phyloP scores from a whole-genome alignment of 1,140 invertebrate species.

The Hermetia illucens region DNA sequence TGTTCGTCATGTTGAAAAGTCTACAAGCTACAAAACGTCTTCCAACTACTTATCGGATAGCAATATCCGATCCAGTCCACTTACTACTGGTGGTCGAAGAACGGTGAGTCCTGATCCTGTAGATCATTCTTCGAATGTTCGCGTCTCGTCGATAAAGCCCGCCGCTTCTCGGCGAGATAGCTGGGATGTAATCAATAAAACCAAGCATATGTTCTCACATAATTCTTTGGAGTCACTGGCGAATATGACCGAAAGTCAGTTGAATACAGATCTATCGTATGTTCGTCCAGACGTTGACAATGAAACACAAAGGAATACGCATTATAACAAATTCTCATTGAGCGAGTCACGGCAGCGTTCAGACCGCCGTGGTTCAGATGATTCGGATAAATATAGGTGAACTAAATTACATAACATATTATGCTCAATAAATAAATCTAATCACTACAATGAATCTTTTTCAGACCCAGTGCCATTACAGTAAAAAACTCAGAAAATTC shows the following conservation, averaged over 20 bases:
- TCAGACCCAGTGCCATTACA: slow-evolving; percentile 29
- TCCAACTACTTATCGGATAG: slow-evolving; percentile 24
- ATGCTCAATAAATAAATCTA: too few relatives aligned
- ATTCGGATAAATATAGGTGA: slow-evolving; percentile 24
- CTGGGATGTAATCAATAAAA: slow-evolving; percentile 70
- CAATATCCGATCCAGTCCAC: slow-evolving; percentile 24
- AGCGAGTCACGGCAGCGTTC: slow-evolving; percentile 18
- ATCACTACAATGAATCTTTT: too few relatives aligned
- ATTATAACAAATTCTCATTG: slow-evolving; percentile 39
- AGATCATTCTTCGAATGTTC: slow-evolving; percentile 52
- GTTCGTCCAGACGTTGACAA: slow-evolving; percentile 32
- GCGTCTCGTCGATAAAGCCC: slow-evolving; percentile 49
- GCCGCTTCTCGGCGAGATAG: slow-evolving; percentile 50
- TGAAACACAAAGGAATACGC: slow-evolving; percentile 42
- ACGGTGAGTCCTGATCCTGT: slow-evolving; percentile 34
- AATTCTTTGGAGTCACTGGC: slow-evolving; percentile 48
- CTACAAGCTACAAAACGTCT: slow-evolving; percentile 25
- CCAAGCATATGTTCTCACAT: slow-evolving; percentile 52
- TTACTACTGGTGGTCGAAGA: slow-evolving; percentile 18
- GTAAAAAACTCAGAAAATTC: slow-evolving; percentile 29
- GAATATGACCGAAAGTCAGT: slow-evolving; percentile 42
- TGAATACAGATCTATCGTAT: slow-evolving; percentile 34
- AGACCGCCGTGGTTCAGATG: slow-evolving; percentile 15
- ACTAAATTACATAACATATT: too few relatives aligned
- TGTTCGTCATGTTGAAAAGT: slow-evolving; percentile 24